Evolutionary conservation across 2,888 invertebrate species (phyloP).

Genomic region (Uloborus plumipes): DNA sequence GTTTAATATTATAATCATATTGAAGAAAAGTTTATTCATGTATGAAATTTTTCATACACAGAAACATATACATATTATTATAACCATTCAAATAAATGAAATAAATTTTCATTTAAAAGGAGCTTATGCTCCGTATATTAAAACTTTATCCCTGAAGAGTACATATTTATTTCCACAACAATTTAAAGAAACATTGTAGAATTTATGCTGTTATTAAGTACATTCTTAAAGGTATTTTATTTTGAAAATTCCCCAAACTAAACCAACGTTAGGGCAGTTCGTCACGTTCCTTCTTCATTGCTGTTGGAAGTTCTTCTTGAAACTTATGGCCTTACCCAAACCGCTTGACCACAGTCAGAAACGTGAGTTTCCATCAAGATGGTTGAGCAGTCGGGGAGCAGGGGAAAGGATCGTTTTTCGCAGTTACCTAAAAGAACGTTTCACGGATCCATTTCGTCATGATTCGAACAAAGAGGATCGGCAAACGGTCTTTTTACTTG

Average conservation of each 20-base stretch:
- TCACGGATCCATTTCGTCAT: conserved; percentile 21
- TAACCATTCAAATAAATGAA: too few species aligned
- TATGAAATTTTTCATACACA: too few species aligned
- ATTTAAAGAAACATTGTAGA: too few species aligned
- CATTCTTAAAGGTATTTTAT: not conserved
- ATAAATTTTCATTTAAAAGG: too few species aligned
- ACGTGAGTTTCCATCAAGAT: conserved; percentile 43
- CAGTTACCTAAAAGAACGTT: conserved; percentile 26
- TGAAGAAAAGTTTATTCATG: too few species aligned
- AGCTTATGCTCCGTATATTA: too few species aligned
- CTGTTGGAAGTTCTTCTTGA: conserved; percentile 13
- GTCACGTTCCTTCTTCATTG: conserved; percentile 58
- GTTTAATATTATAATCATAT: too few species aligned
- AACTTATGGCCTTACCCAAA: conserved; percentile 52
- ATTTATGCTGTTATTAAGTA: not conserved
- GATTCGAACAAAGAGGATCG: not conserved
- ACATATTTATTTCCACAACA: too few species aligned
- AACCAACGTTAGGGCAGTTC: conserved; percentile 1
- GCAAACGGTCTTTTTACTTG: too few species aligned
- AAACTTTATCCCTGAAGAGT: too few species aligned
- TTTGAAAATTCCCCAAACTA: conserved; percentile 2
- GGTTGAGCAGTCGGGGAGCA: not conserved
- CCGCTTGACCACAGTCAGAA: conserved; percentile 39
- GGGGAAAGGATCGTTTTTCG: conserved; percentile 28
- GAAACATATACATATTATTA: too few species aligned